Base-by-base conservation (phyloP, 2,888 invertebrate species). In the Acanthopleura granulata region DNA sequence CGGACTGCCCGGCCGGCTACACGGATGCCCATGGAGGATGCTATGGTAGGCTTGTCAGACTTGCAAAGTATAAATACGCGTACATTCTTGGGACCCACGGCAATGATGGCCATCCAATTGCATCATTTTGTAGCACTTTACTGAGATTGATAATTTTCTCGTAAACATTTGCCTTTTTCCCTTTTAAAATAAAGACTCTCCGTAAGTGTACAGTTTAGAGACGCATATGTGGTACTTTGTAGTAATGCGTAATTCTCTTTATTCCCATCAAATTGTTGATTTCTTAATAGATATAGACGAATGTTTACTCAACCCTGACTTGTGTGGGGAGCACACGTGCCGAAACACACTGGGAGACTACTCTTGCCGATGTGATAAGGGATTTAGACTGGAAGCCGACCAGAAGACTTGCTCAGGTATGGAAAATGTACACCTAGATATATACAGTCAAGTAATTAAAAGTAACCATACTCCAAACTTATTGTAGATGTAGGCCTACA, bases 301-400 rank as follows among this genome's bases (percentile, higher is more conserved):
- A 15, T 66, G 66, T 27, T 25, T 66, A 25, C 18, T 25, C 18
- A 6, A 66, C 14, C 29, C 66, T 22, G 25, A 15, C 29, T 22
- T 66, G 15, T 66, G 66, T 66, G 66, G 66, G 57, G 66, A 16
- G 18, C 66, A 66, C 29, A 66, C 66, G 16, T 66, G 66, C 29
- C 18, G 66, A 66, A 66, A 66, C 29, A 22, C 29, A 6, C 15
- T 1, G 15, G 66, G 66, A 66, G 16, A 22, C 29, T 66, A 66
- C 29, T 16, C 22, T 15, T 66, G 66, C 14, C 27, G 16, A 25
- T 66, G 66, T 66, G 25, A 66, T 14, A 66, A 66, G 6, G 22
- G 29, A 18, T 66, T 12, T 66, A 57, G 57, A 57, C 57, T 57
- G 22, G 57, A 1, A 18, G 22, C 57, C n/a, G 12, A 57, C 22